Conservation (phyloP, 2,888 invertebrate species). For the Koerneria pararmatus region DNA sequence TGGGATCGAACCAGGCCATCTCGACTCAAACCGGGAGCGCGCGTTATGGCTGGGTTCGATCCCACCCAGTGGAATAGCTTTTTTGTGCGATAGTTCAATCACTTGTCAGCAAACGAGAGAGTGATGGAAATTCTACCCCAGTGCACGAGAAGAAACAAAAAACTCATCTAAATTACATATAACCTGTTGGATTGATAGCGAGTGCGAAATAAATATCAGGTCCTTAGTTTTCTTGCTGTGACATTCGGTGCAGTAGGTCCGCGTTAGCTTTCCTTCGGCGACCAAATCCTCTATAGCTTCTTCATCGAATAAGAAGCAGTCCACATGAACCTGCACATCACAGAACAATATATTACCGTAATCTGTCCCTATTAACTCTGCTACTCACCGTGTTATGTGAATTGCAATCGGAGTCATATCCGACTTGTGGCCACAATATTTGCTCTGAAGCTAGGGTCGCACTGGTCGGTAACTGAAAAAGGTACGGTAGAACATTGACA, state of each 20-base stretch:
- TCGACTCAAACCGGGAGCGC: no score
- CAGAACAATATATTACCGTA: neutral
- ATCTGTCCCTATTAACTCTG: neutral
- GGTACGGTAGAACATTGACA: no score
- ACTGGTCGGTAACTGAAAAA: neutral
- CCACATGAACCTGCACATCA: constrained; percentile 66
- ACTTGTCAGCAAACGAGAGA: no score
- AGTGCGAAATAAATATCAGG: constrained; percentile 22
- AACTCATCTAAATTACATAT: no score
- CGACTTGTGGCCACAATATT: constrained; percentile 29
- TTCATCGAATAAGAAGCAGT: constrained; percentile 73
- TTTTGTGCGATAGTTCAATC: no score
- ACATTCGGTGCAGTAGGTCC: constrained; percentile 66
- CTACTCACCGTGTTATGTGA: constrained; percentile 31
- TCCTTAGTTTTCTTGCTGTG: constrained; percentile 63
- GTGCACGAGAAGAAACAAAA: no score
- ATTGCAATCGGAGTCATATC: constrained; percentile 40
- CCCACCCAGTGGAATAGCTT: no score
- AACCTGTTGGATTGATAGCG: constrained; percentile 29
- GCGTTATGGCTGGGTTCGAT: no score
- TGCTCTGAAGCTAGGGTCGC: constrained; percentile 14
- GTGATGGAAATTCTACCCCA: no score
- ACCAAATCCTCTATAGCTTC: constrained; percentile 67
- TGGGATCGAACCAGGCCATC: no score
- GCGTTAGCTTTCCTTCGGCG: constrained; percentile 63